Evolutionary conservation across 2,113 vertebrate species (phyloP).

Genomic region (Puffinus mauretanicus): DNA sequence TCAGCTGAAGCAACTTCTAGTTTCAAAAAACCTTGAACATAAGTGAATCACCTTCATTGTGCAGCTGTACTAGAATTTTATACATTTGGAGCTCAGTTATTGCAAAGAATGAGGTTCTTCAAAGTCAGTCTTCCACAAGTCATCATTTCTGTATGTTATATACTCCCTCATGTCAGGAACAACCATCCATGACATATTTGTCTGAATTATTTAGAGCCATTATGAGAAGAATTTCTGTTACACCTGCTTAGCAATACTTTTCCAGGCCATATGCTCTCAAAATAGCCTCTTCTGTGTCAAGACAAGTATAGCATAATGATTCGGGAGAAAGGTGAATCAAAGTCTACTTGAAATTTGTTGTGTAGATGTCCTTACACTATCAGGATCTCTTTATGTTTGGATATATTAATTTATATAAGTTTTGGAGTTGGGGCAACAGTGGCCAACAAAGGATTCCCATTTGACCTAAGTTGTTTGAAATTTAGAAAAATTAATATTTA

Average conservation of each 20-base stretch:
- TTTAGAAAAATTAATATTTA: not conserved
- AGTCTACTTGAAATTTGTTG: not conserved
- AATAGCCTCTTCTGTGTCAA: not conserved
- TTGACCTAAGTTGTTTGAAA: not conserved
- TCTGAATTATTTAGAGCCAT: slow-evolving; percentile 22
- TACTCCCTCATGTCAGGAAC: not conserved
- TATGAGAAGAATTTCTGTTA: not conserved
- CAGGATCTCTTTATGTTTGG: not conserved
- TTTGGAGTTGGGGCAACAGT: not conserved
- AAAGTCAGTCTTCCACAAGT: not conserved
- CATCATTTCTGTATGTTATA: not conserved
- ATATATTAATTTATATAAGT: not conserved
- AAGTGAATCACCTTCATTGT: slow-evolving; percentile 11
- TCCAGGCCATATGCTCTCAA: slow-evolving; percentile 19
- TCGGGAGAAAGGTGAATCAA: not conserved
- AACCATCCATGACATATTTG: slow-evolving; percentile 1
- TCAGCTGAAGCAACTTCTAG: not conserved
- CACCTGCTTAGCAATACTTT: slow-evolving; percentile 19
- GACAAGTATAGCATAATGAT: not conserved
- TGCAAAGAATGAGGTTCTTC: not conserved
- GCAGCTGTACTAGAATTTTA: not conserved
- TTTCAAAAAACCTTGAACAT: not conserved
- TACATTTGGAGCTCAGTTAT: not conserved
- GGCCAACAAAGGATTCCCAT: not conserved
- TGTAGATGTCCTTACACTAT: not conserved